phyloP scores from a whole-genome alignment of 2,797 vertebrate genomes.

The Epinephelus malabaricus region DNA sequence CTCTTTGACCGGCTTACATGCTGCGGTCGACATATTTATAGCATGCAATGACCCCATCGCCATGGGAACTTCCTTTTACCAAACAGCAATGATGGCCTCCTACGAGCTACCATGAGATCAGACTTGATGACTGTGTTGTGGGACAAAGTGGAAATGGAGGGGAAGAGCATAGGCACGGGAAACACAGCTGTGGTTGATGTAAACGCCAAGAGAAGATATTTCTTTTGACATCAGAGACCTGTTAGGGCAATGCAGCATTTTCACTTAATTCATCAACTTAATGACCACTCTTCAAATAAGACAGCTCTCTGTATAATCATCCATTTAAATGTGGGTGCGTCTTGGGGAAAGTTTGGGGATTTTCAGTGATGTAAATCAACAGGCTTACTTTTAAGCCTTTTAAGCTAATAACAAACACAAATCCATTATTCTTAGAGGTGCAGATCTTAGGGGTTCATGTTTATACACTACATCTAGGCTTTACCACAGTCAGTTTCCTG shows the following conservation, averaged over 20 bases:
- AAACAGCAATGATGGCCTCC: conserved; percentile 43
- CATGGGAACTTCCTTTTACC: conserved; percentile 80
- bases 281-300: conserved; percentile 3
- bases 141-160: conserved; percentile 36
- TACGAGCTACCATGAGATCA: conserved; percentile 51
- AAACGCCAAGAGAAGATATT: conserved; percentile 29
- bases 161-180: conserved; percentile 22
- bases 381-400: not conserved
- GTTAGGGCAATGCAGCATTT: conserved; percentile 23
- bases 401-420: not conserved
- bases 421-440: not conserved
- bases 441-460: not conserved
- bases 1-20: conserved; percentile 69
- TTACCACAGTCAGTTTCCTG: not conserved
- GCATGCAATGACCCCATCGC: conserved; percentile 50
- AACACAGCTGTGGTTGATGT: conserved; percentile 36
- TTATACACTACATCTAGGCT: not conserved
- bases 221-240: conserved; percentile 27
- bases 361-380: conserved; percentile 1
- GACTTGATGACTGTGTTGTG: conserved; percentile 35
- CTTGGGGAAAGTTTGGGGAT: not conserved
- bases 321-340: not conserved
- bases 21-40: conserved; percentile 73
- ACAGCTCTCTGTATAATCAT: conserved; percentile 3
- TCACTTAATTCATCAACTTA: conserved; percentile 19